Evolutionary conservation across 2,797 vertebrate species (phyloP).

Genomic region (Bradypus variegatus): DNA sequence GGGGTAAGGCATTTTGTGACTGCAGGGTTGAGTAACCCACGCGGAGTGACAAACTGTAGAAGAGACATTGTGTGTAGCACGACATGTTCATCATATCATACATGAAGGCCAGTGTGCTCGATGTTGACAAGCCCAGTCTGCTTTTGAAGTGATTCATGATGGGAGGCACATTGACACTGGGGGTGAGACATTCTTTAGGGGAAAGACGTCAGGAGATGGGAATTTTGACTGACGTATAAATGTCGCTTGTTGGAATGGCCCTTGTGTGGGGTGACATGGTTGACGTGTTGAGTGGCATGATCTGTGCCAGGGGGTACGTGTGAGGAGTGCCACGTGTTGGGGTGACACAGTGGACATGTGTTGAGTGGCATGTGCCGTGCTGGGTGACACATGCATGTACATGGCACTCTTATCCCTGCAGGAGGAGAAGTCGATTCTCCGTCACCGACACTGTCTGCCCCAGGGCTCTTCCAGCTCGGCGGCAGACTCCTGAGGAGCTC

Average conservation of each 20-base stretch:
- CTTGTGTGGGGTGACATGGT: background rate
- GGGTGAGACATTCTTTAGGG: background rate
- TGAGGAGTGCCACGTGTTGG: no score
- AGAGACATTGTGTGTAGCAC: background rate
- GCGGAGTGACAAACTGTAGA: no score
- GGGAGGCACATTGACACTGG: background rate
- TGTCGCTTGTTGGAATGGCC: no score
- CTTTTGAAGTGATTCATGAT: background rate
- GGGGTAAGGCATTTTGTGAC: background rate
- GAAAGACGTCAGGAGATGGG: background rate
- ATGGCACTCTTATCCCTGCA: background rate
- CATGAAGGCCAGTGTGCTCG: background rate
- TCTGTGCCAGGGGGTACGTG: background rate
- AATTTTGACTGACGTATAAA: background rate
- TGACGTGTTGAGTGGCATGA: background rate
- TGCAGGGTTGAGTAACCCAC: background rate
- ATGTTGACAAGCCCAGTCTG: background rate
- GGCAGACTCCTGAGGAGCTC: constrained; percentile 20
- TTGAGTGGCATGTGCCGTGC: fast-evolving
- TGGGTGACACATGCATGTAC: background rate
- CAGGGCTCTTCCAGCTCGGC: constrained; percentile 21
- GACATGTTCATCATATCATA: background rate
- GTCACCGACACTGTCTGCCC: constrained; percentile 52
- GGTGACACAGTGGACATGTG: fast-evolving
- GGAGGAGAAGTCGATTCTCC: constrained; percentile 64